phyloP scores from a whole-genome alignment of 2,113 vertebrate genomes.

The Podilymbus podiceps region DNA sequence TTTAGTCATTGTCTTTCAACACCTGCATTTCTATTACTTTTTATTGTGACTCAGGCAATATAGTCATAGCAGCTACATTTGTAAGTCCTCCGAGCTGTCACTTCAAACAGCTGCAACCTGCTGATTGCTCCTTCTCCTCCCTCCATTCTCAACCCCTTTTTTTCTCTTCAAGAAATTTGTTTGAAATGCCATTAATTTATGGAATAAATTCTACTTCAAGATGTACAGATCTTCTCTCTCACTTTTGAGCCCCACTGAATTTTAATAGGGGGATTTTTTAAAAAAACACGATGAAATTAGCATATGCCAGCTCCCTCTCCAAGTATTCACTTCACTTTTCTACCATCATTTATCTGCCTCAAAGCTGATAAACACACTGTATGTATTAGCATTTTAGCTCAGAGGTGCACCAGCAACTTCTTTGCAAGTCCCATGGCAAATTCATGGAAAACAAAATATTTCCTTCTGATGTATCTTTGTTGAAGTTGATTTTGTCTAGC shows the following conservation, averaged over 20 bases:
- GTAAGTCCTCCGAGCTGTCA: background rate
- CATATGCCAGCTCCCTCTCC: background rate
- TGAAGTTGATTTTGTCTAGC: background rate
- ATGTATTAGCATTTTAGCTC: background rate
- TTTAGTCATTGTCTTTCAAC: slow-evolving; percentile 14
- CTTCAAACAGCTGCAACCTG: background rate
- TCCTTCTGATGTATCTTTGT: background rate
- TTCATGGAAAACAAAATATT: background rate
- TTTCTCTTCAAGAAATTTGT: background rate
- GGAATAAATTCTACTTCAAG: slow-evolving; percentile 9
- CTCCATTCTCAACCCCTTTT: background rate
- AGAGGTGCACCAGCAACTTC: background rate
- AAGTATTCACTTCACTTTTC: background rate
- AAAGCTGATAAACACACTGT: background rate
- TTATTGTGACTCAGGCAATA: slow-evolving; percentile 15
- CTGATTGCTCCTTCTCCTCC: background rate
- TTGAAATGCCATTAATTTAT: background rate
- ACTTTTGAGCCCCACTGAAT: background rate
- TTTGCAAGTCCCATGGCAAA: background rate
- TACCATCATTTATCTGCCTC: background rate
- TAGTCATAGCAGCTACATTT: background rate
- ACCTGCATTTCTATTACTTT: background rate
- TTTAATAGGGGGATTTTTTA: background rate
- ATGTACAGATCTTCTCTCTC: background rate
- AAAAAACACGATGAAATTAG: background rate